Conservation (phyloP, 1,140 invertebrate species). For the Zaprionus ghesquierei region DNA sequence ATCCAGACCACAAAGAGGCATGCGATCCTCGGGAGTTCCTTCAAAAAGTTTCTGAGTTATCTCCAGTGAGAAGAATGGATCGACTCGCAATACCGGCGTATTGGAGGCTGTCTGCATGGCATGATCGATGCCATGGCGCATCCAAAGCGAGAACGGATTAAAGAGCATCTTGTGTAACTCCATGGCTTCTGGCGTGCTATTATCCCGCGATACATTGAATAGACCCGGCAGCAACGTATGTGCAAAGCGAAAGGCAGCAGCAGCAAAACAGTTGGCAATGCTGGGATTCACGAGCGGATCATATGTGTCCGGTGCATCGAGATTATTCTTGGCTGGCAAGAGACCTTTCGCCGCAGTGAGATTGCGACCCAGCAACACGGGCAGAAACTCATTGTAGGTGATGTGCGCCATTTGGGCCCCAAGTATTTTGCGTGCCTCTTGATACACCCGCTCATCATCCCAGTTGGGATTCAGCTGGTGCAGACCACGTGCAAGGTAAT, state of each 20-base stretch:
- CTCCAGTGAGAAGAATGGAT: conserved; percentile 88
- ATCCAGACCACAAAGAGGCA: conserved; percentile 88
- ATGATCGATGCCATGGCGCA: conserved; percentile 84
- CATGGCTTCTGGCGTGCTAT: conserved; percentile 86
- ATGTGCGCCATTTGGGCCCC: conserved; percentile 93
- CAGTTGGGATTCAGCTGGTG: conserved; percentile 89
- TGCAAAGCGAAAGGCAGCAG: conserved; percentile 95
- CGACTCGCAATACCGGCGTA: conserved; percentile 87
- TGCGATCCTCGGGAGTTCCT: conserved; percentile 57
- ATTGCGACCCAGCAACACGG: conserved; percentile 89
- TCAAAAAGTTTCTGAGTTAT: conserved; percentile 88
- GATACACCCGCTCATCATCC: conserved; percentile 91
- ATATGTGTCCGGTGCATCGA: conserved; percentile 84
- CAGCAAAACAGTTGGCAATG: conserved; percentile 95
- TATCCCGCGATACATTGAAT: conserved; percentile 86
- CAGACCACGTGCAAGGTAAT: conserved; percentile 87
- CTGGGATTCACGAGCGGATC: conserved; percentile 89
- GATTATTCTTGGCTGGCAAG: conserved; percentile 82
- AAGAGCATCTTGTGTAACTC: conserved; percentile 92
- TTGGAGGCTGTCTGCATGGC: conserved; percentile 86
- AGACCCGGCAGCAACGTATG: conserved; percentile 91
- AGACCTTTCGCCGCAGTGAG: conserved; percentile 85
- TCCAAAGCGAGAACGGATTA: conserved; percentile 91
- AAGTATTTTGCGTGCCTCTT: conserved; percentile 92
- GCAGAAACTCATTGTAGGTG: conserved; percentile 94